Conservation (phyloP, 2,888 invertebrate genomes). For the Notodromas monacha region DNA sequence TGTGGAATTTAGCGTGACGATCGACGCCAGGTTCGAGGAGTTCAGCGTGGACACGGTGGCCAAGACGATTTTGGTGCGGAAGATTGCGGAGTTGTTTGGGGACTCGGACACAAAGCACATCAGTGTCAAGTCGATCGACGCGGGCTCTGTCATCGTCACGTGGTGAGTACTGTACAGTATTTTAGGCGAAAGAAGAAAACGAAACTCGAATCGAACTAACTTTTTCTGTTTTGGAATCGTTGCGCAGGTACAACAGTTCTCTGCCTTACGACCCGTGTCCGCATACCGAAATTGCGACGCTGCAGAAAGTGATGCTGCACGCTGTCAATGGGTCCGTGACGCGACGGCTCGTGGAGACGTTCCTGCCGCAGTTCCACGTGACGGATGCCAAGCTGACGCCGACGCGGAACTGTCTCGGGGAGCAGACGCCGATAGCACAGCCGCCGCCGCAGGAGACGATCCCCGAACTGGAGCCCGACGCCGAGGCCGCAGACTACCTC, state of each 20-base stretch:
- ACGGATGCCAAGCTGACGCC: conserved; percentile 27
- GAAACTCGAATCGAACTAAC: too few relatives aligned
- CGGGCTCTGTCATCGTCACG: conserved; percentile 18
- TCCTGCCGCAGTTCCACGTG: conserved; percentile 36
- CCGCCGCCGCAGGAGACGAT: conserved; percentile 8
- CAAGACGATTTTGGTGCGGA: conserved; percentile 47
- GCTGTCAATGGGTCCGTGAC: conserved; percentile 22
- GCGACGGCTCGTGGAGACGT: conserved; percentile 17
- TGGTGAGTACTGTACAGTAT: too few relatives aligned
- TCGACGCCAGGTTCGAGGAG: conserved; percentile 28
- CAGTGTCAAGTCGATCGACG: conserved; percentile 29
- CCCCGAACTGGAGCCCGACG: conserved; percentile 12
- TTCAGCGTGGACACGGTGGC: conserved; percentile 31
- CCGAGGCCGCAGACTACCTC: conserved; percentile 18
- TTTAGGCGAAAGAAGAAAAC: too few relatives aligned
- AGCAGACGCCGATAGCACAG: conserved; percentile 16
- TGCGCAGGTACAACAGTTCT: conserved; percentile 33
- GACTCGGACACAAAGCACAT: conserved; percentile 38
- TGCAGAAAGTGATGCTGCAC: conserved; percentile 34
- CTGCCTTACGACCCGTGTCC: conserved; percentile 39
- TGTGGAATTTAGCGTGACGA: conserved; percentile 44
- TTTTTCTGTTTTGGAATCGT: too few relatives aligned
- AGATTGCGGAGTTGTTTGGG: conserved; percentile 36
- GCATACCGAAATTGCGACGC: conserved; percentile 29
- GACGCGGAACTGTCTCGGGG: conserved; percentile 25